Conservation (phyloP, 2,113 vertebrate species). For the Saguinus midas region DNA sequence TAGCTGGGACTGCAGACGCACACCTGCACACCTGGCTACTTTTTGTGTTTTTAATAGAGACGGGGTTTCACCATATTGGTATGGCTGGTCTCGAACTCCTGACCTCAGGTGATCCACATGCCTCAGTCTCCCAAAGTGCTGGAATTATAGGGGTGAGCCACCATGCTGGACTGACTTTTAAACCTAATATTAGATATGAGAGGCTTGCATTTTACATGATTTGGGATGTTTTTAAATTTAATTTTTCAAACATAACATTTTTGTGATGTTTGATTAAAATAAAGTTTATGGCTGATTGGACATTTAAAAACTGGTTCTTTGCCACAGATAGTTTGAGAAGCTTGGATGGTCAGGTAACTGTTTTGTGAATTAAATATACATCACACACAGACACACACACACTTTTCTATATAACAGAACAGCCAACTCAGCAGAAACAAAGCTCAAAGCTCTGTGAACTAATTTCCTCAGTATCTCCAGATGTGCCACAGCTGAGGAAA, state of each 20-base stretch:
- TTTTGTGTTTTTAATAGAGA: too few species aligned
- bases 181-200: background rate
- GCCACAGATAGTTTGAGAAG: background rate
- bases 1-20: too few species aligned
- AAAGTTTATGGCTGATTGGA: background rate
- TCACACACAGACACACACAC: background rate
- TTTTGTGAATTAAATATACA: background rate
- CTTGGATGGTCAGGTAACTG: background rate
- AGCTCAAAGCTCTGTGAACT: background rate
- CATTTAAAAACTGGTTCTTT: background rate
- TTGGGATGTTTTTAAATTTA: background rate
- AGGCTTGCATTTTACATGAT: background rate
- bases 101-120: too few species aligned
- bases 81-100: too few species aligned
- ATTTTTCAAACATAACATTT: background rate
- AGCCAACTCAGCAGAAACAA: constrained; percentile 14
- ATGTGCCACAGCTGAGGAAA: constrained; percentile 12
- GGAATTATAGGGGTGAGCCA: background rate
- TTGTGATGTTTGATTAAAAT: constrained; percentile 13
- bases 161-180: background rate
- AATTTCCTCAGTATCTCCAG: constrained; percentile 38
- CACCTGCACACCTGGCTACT: too few species aligned
- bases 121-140: background rate
- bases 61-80: too few species aligned
- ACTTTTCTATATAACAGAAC: background rate